Conservation (phyloP, 2,888 invertebrate genomes). For the Tachina fera region DNA sequence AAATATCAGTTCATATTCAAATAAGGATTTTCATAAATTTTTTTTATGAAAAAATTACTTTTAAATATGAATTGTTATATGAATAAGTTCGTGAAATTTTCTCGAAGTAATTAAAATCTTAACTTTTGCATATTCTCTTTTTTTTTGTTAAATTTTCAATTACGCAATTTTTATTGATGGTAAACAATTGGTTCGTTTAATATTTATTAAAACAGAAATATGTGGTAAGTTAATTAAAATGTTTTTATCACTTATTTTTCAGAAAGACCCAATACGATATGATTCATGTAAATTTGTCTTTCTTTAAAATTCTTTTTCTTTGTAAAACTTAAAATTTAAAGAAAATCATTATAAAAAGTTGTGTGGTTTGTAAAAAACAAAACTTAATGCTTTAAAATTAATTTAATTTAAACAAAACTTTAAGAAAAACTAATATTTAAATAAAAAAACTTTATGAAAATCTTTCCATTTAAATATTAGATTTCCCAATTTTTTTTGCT, state of each 20-base stretch:
- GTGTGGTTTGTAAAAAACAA: conserved; percentile 62
- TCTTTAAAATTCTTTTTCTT: conserved; percentile 53
- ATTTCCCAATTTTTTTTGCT: conserved; percentile 54
- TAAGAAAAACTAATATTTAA: conserved; percentile 7
- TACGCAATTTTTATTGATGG: conserved; percentile 59
- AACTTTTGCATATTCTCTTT: conserved; percentile 1
- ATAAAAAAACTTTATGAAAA: conserved; percentile 13
- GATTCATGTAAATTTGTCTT: conserved; percentile 44
- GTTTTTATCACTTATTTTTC: conserved; percentile 72
- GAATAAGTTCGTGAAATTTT: too few species aligned
- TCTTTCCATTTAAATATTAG: conserved; percentile 12
- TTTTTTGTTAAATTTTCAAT: conserved; percentile 23
- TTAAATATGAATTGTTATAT: too few species aligned
- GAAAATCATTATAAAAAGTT: conserved; percentile 47
- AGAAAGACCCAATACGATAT: conserved; percentile 63
- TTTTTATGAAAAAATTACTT: too few species aligned
- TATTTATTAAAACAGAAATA: conserved; percentile 53
- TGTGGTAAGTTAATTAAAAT: conserved; percentile 62
- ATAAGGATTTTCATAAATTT: too few species aligned
- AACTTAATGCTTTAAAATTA: conserved; percentile 41
- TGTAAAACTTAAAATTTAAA: conserved; percentile 43
- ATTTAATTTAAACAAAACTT: conserved; percentile 43
- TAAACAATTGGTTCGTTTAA: conserved; percentile 59
- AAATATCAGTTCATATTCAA: too few species aligned
- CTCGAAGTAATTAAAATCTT: conserved; percentile 1